These are phyloP conservation scores for Gambelia wislizenii DNA, from an alignment of 2,797 vertebrate genomes.

Conservation along the genomic window DNA sequence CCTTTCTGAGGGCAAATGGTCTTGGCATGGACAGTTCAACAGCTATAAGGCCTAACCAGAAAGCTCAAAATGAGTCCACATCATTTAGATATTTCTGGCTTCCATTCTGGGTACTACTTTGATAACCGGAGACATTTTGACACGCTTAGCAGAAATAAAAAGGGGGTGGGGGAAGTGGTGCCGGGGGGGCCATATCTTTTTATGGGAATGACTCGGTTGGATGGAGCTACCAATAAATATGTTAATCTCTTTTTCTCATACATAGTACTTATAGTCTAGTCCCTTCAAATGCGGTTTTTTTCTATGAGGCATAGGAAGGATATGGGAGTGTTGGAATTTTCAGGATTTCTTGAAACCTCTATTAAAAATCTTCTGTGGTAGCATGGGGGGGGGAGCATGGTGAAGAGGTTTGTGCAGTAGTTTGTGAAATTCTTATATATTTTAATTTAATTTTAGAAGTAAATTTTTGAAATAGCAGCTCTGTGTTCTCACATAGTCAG, in stretches of 20 bases:
- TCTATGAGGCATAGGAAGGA: conserved; percentile 41
- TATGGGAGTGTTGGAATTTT: conserved; percentile 40
- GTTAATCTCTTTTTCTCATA: conserved; percentile 68
- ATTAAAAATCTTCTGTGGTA: conserved; percentile 15
- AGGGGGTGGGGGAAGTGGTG: conserved; percentile 65
- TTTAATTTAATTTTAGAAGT: background rate
- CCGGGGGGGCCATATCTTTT: conserved; percentile 72
- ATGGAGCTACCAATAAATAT: conserved; percentile 68
- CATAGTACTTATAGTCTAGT: conserved; percentile 51
- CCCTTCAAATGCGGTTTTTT: conserved; percentile 46
- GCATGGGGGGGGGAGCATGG: conserved; percentile 20
- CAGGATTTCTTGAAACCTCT: conserved; percentile 37
- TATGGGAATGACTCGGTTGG: conserved; percentile 65
- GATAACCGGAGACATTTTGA: conserved; percentile 66
- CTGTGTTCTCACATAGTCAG: background rate
- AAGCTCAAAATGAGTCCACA: conserved; percentile 47
- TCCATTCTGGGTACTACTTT: conserved; percentile 61
- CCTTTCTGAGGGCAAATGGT: conserved; percentile 53
- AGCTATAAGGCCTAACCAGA: conserved; percentile 50
- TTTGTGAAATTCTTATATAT: background rate
- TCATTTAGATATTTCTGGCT: conserved; percentile 65
- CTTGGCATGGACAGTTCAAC: conserved; percentile 54
- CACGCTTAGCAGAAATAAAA: conserved; percentile 62
- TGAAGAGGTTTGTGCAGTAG: background rate
- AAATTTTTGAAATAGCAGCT: conserved; percentile 38